These are phyloP conservation scores for Euleptes europaea DNA, from an alignment of 2,113 vertebrate species.

Conservation along the genomic window DNA sequence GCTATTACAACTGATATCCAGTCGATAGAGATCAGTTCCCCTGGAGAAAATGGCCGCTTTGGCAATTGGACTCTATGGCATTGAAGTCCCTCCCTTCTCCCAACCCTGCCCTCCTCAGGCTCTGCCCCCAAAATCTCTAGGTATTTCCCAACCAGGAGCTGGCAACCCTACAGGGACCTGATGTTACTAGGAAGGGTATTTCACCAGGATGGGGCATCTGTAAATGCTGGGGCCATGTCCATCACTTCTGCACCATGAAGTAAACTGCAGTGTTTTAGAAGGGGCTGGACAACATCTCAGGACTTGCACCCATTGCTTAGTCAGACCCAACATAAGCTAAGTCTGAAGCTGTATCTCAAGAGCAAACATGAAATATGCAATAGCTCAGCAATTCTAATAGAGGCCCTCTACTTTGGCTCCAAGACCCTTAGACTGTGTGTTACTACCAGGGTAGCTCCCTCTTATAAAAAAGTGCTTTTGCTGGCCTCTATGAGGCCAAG, in stretches of 20 bases:
- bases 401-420: background rate
- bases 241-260: background rate
- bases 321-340: background rate
- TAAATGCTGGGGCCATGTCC: background rate
- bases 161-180: too few species aligned
- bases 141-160: too few species aligned
- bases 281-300: background rate
- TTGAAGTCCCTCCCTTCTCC: too few species aligned
- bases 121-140: too few species aligned
- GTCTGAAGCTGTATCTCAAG: background rate
- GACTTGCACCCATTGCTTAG: background rate
- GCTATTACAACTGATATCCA: too few species aligned
- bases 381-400: background rate
- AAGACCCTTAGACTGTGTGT: too few species aligned
- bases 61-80: too few species aligned
- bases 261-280: background rate
- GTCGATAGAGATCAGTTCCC: too few species aligned
- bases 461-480: background rate
- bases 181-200: too few species aligned
- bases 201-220: background rate
- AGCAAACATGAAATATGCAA: background rate
- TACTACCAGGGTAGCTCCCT: background rate
- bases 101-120: too few species aligned
- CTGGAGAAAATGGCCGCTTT: too few species aligned
- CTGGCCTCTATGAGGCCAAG: background rate